These are phyloP conservation scores for Stomorhina lunata DNA, from an alignment of 2,888 invertebrate species.

Conservation along the genomic window DNA sequence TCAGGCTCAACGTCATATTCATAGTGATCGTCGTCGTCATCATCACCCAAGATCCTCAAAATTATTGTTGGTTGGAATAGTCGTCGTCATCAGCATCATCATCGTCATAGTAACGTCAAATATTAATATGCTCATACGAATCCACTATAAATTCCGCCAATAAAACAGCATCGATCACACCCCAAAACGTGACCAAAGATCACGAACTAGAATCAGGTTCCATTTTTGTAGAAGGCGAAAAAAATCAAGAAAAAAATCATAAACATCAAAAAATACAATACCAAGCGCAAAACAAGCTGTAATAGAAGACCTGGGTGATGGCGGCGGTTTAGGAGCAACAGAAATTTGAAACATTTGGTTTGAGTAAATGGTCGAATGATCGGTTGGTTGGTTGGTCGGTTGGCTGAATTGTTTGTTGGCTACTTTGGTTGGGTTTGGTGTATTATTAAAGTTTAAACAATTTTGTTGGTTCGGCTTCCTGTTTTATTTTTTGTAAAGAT, in stretches of 20 bases:
- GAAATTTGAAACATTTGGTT: constrained; percentile 14
- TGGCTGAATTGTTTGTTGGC: neutral
- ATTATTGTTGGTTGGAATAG: constrained; percentile 21
- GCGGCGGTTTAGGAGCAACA: neutral
- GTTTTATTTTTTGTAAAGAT: constrained; percentile 28
- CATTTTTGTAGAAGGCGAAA: constrained; percentile 44
- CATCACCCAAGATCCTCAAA: constrained; percentile 30
- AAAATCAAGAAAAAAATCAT: neutral
- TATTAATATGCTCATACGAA: constrained; percentile 64
- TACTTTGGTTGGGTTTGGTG: constrained; percentile 24
- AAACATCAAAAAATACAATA: neutral
- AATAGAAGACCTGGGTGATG: constrained; percentile 39
- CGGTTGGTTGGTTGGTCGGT: neutral
- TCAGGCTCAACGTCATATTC: constrained; percentile 10
- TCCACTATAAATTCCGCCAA: constrained; percentile 74
- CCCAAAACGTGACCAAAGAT: constrained; percentile 77
- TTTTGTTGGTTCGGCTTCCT: constrained; percentile 57
- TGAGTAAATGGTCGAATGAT: neutral
- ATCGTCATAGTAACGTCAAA: constrained; percentile 63
- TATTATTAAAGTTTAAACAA: constrained; percentile 55
- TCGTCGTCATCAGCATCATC: no score
- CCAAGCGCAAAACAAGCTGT: constrained; percentile 10
- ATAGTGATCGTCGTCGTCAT: constrained; percentile 11
- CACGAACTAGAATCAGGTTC: constrained; percentile 72
- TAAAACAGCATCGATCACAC: constrained; percentile 77